Conservation (phyloP, 2,113 vertebrate species). For the Archocentrus centrarchus region DNA sequence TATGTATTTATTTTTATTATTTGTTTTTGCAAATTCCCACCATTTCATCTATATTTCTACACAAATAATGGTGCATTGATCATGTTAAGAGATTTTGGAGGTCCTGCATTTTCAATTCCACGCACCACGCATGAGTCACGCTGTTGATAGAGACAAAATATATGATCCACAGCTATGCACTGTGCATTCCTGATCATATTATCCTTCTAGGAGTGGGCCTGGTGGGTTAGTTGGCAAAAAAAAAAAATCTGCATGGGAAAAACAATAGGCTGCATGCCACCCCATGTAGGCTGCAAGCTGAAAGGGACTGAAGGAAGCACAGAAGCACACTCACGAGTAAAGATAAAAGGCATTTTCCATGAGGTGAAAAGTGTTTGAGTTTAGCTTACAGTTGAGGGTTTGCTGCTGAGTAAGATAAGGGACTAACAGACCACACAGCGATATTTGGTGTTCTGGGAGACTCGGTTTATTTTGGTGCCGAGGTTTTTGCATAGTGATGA, state of each 20-base stretch:
- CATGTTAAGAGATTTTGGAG: conserved; percentile 19
- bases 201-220: conserved; percentile 42
- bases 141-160: conserved; percentile 66
- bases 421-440: conserved; percentile 44
- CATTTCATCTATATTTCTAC: neutral
- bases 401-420: conserved; percentile 38
- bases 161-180: conserved; percentile 57
- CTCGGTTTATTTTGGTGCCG: conserved; percentile 69
- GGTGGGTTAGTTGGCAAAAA: conserved; percentile 36
- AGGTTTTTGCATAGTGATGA: conserved; percentile 72
- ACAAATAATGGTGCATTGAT: neutral
- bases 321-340: neutral
- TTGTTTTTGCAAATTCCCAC: neutral
- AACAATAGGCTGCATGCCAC: conserved; percentile 36
- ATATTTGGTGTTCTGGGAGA: conserved; percentile 47
- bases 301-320: conserved; percentile 13
- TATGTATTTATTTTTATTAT: neutral
- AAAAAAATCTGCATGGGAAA: conserved; percentile 13
- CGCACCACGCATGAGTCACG: conserved; percentile 76
- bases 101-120: conserved; percentile 53
- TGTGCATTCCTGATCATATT: conserved; percentile 62
- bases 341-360: neutral
- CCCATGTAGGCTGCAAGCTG: conserved; percentile 18
- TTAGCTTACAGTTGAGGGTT: conserved; percentile 9
- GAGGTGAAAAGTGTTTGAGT: neutral